Evolutionary conservation across 1,140 invertebrate genomes (phyloP), one percentile per base, ranked within the genome.

Genomic region (Ditylenchus dipsaci): DNA sequence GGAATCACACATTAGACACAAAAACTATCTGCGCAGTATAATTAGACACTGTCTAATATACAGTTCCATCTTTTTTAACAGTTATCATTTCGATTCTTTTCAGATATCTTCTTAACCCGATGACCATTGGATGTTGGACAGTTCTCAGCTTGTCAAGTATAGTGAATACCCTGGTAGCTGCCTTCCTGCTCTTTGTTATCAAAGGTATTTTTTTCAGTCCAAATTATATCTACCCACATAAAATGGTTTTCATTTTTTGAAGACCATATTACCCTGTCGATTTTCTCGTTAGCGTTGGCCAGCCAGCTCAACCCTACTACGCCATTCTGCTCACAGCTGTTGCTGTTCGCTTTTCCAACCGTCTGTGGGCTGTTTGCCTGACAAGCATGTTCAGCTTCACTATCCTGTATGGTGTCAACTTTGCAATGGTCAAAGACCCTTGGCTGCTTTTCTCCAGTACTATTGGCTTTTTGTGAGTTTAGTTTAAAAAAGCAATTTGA

Each of bases 41-140:
- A n/a, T n/a, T n/a, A n/a, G n/a, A n/a, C n/a, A n/a, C n/a, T n/a
- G n/a, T n/a, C n/a, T n/a, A n/a, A n/a, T n/a, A n/a, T n/a, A n/a
- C n/a, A n/a, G n/a, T n/a, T n/a, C n/a, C n/a, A n/a, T n/a, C 38
- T 3, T 68, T 68, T 69, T 21, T 38, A 1, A 45, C 30, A 57
- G 21, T 66, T 13, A 29, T 49, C 0, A 23, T 23, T 68, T n/a
- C 53, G n/a, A n/a, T 74, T 64, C 33, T 42, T 75, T 88, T 89
- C 65, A 89, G 90, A 0, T 95, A 94, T 86, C 86, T 95, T 11
- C 91, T 95, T 70, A 96, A 95, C 86, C 95, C 95, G 0, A 92
- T 92, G 80, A 89, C 89, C 38, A 87, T 97, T 56, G 85, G 92
- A 17, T 91, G 90, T 73, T 97, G 93, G 86, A 88, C 90, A n/a